phyloP scores from a whole-genome alignment of 2,888 invertebrate genomes.

The Phalera bucephala region DNA sequence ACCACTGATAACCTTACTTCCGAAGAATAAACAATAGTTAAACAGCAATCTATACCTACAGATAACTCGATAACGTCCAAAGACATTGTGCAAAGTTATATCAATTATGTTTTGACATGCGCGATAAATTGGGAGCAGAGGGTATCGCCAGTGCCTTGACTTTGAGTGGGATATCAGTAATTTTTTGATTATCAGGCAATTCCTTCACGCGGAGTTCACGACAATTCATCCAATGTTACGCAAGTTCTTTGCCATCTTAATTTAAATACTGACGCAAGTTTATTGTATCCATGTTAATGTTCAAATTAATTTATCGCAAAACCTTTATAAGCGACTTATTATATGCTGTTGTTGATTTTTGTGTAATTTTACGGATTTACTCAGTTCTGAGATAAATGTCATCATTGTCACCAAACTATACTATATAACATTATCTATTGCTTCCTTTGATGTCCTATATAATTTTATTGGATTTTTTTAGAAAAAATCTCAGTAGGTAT shows the following conservation, averaged over 20 bases:
- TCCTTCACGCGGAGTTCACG: not conserved
- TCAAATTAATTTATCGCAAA: not conserved
- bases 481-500: too few relatives aligned
- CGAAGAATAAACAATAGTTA: slow-evolving; percentile 26
- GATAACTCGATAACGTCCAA: slow-evolving; percentile 16
- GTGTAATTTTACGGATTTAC: too few relatives aligned
- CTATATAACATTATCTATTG: too few relatives aligned
- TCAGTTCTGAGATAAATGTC: too few relatives aligned
- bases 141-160: slow-evolving; percentile 10
- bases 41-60: slow-evolving; percentile 17
- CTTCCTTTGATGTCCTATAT: too few relatives aligned
- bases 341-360: too few relatives aligned
- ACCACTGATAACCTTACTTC: slow-evolving; percentile 46
- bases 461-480: too few relatives aligned
- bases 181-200: not conserved
- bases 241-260: not conserved
- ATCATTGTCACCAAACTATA: too few relatives aligned
- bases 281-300: not conserved
- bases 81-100: slow-evolving; percentile 15
- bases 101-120: slow-evolving; percentile 13
- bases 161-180: slow-evolving; percentile 3
- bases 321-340: not conserved
- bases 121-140: slow-evolving; percentile 20
- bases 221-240: not conserved
- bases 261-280: not conserved